phyloP scores from a whole-genome alignment of 2,113 vertebrate genomes.

The Regulus satrapa region DNA sequence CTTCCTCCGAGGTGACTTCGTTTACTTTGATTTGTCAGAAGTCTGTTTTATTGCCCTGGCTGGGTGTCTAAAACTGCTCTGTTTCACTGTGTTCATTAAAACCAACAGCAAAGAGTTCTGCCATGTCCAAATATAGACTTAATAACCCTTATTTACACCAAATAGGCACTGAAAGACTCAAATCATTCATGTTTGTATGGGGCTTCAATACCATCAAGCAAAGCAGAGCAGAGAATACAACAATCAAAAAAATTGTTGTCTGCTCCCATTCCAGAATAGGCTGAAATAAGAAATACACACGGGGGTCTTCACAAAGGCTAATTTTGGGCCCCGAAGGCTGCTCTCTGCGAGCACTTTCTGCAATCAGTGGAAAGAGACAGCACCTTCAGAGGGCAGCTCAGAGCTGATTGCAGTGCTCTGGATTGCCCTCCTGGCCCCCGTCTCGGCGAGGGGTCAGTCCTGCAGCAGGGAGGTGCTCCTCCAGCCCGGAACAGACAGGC shows the following conservation, averaged over 20 bases:
- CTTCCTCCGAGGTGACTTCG: not conserved
- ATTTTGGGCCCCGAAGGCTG: not conserved
- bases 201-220: not conserved
- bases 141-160: not conserved
- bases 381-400: not conserved
- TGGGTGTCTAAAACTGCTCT: not conserved
- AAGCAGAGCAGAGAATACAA: not conserved
- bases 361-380: not conserved
- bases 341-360: not conserved
- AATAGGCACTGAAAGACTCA: not conserved
- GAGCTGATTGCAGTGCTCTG: slow-evolving; percentile 15
- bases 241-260: not conserved
- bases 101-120: not conserved
- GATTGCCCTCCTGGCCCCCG: not conserved
- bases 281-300: not conserved
- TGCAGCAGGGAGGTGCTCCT: too few species aligned
- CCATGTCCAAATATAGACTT: not conserved
- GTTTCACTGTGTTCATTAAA: not conserved
- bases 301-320: not conserved
- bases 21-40: not conserved
- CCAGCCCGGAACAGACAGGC: too few species aligned
- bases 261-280: not conserved
- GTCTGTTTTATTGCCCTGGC: not conserved
- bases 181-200: not conserved
- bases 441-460: not conserved